A percentile compares a stretch with the other conserved stretches of the same genome.
phyloP scores from a whole-genome alignment of 2,797 vertebrate species.

The Anolis apletophallus region DNA sequence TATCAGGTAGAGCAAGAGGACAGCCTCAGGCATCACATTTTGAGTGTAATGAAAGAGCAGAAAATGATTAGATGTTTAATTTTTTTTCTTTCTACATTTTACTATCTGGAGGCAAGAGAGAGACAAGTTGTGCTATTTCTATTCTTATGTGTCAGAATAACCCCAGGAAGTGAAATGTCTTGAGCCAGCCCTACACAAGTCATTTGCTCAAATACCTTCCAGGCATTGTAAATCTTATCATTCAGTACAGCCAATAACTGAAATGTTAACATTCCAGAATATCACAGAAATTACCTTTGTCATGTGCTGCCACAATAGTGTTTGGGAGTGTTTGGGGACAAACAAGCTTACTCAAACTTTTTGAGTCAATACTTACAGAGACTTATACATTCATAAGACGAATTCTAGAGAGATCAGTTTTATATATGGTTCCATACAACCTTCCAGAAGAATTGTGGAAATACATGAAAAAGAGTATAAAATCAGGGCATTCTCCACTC shows the following conservation, averaged over 20 bases:
- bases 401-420: no score
- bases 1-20: neutral
- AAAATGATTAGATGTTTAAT: neutral
- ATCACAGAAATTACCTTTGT: neutral
- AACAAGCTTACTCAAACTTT: neutral
- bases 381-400: no score
- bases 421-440: no score
- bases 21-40: neutral
- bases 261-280: neutral
- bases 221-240: neutral
- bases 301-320: neutral
- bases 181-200: neutral
- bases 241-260: neutral
- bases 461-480: no score
- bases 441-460: no score
- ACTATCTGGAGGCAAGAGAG: neutral
- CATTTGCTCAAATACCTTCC: neutral
- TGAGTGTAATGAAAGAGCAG: neutral
- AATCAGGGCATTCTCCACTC: no score
- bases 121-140: neutral
- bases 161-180: neutral
- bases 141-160: no score
- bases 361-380: no score
- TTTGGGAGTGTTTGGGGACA: neutral
- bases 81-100: neutral